A percentile compares a stretch with the other conserved stretches of the same genome.
Evolutionary conservation across 2,113 vertebrate genomes (phyloP).

Genomic region (Thinocorus orbignyianus): DNA sequence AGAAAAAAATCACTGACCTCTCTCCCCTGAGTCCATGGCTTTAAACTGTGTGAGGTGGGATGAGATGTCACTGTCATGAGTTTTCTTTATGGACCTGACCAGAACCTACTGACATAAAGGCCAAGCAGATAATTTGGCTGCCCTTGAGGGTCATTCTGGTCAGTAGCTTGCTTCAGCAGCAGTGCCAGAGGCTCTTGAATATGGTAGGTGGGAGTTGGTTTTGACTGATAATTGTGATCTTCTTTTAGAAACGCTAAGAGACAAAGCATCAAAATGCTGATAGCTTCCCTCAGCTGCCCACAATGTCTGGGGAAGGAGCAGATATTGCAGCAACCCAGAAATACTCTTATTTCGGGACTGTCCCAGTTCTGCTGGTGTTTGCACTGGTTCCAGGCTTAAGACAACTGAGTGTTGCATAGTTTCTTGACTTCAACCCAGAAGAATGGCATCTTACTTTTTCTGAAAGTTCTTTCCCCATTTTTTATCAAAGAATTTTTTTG

Average conservation of each 20-base stretch:
- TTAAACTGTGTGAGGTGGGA: background rate
- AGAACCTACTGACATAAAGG: background rate
- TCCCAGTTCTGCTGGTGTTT: background rate
- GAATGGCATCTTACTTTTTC: background rate
- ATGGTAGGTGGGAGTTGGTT: background rate
- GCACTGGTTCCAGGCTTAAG: background rate
- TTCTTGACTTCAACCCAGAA: background rate
- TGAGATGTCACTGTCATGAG: background rate
- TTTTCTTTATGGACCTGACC: background rate
- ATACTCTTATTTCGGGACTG: background rate
- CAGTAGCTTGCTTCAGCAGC: background rate
- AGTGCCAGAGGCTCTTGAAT: background rate
- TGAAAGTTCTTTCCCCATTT: background rate
- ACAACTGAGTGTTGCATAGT: background rate
- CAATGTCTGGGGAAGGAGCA: background rate
- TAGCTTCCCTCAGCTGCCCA: background rate
- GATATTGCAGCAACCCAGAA: background rate
- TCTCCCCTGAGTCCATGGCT: background rate
- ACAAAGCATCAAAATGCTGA: background rate
- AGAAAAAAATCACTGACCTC: background rate
- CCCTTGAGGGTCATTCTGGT: background rate
- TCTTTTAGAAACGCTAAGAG: background rate
- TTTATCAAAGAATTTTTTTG: background rate
- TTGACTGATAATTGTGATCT: background rate
- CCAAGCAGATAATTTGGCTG: background rate